Percentiles rank a stretch among this genome's conserved stretches.
phyloP scores from a whole-genome alignment of 2,797 vertebrate species.

The Acanthopagrus latus region DNA sequence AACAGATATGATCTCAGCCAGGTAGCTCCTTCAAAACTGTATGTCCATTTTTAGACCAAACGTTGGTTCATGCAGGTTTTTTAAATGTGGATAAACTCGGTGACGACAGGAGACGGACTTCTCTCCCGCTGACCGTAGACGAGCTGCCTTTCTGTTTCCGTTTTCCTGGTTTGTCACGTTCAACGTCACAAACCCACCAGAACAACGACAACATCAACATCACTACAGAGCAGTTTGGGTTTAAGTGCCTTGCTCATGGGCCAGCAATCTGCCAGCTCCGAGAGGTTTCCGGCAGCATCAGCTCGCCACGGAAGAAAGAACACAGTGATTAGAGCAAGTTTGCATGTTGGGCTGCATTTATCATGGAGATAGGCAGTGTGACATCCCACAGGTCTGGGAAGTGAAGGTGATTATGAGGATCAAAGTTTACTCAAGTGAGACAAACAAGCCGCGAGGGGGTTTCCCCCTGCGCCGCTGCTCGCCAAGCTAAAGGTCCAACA shows the following conservation, averaged over 20 bases:
- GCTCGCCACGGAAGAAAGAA: not conserved
- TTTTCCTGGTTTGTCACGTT: too few species aligned
- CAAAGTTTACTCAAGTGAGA: constrained; percentile 19
- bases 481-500: not conserved
- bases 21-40: too few species aligned
- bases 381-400: constrained; percentile 29
- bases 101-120: too few species aligned
- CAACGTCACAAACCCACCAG: too few species aligned
- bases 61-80: too few species aligned
- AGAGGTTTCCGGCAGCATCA: not conserved
- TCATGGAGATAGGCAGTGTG: not conserved
- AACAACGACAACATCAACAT: too few species aligned
- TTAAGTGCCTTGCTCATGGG: not conserved
- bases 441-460: not conserved
- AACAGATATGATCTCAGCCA: too few species aligned
- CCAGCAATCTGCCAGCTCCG: not conserved
- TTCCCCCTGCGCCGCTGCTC: constrained; percentile 12
- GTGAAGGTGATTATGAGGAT: constrained; percentile 38
- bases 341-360: constrained; percentile 33
- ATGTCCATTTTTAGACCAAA: too few species aligned
- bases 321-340: constrained; percentile 30
- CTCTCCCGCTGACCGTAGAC: too few species aligned
- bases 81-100: too few species aligned
- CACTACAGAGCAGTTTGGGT: not conserved
- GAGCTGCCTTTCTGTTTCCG: too few species aligned